phyloP scores from a whole-genome alignment of 1,140 invertebrate species.

The Mizuhopecten yessoensis region DNA sequence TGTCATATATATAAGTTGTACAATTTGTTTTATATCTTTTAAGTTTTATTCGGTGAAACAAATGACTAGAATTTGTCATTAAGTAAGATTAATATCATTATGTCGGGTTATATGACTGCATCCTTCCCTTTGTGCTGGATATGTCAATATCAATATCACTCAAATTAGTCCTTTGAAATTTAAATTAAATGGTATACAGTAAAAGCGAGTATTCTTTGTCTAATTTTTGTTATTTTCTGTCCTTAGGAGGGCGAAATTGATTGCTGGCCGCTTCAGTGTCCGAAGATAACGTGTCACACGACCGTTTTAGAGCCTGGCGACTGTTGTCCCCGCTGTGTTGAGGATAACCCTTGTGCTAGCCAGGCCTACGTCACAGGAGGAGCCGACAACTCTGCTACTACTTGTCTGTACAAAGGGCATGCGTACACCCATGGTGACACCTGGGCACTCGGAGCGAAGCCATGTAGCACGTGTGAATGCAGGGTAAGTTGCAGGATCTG shows the following conservation, averaged over 20 bases:
- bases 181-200: too few relatives aligned
- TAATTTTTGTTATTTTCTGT: background rate
- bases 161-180: too few relatives aligned
- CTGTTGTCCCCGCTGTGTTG: slow-evolving; percentile 89
- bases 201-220: too few relatives aligned
- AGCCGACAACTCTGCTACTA: slow-evolving; percentile 64
- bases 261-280: slow-evolving; percentile 94
- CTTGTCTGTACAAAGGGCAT: slow-evolving; percentile 69
- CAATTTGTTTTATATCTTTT: too few relatives aligned
- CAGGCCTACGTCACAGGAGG: slow-evolving; percentile 64
- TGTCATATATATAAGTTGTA: too few relatives aligned
- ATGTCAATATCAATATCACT: too few relatives aligned
- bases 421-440: slow-evolving; percentile 69
- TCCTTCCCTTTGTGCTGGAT: too few relatives aligned
- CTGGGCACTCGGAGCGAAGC: slow-evolving; percentile 84
- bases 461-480: slow-evolving; percentile 90
- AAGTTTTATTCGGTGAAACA: too few relatives aligned
- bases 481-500: slow-evolving; percentile 85
- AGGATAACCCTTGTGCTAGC: slow-evolving; percentile 84
- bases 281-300: slow-evolving; percentile 88
- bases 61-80: too few relatives aligned
- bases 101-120: too few relatives aligned
- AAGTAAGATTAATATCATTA: too few relatives aligned
- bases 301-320: slow-evolving; percentile 86
- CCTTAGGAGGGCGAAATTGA: slow-evolving; percentile 92